Conservation (phyloP, 2,888 invertebrate genomes). For the Pristionchus arcanus region DNA sequence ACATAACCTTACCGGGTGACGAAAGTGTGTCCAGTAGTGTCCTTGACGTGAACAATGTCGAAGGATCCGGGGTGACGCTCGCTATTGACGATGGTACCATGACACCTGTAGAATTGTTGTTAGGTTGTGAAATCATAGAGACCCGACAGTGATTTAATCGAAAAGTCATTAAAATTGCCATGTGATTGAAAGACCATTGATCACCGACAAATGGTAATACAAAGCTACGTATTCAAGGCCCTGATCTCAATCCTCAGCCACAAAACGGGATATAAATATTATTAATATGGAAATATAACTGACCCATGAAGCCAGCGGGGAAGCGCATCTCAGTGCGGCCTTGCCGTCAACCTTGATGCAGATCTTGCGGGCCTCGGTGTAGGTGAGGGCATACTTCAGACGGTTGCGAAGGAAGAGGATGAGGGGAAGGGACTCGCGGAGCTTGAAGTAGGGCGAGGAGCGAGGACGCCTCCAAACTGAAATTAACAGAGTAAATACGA, state of each 20-base stretch:
- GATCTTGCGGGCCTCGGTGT: conserved; percentile 96
- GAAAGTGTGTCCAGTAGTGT: conserved; percentile 96
- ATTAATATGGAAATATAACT: conserved; percentile 81
- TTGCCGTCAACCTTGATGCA: conserved; percentile 89
- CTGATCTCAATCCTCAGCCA: conserved; percentile 11
- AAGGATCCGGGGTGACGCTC: conserved; percentile 99
- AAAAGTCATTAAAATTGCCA: too few species aligned
- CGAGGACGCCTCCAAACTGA: conserved; percentile 92
- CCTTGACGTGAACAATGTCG: conserved; percentile 98
- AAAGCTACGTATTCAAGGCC: conserved; percentile 40
- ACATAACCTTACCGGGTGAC: conserved; percentile 88
- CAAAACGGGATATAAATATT: not conserved
- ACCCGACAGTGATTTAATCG: too few species aligned
- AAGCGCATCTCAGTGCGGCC: conserved; percentile 96
- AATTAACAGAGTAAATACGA: not conserved
- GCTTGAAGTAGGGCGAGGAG: conserved; percentile 94
- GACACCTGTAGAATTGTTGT: too few species aligned
- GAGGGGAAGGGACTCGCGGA: conserved; percentile 95
- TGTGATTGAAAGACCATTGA: conserved; percentile 37
- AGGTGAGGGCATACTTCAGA: conserved; percentile 97
- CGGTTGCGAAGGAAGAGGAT: conserved; percentile 97
- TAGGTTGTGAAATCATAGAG: too few species aligned
- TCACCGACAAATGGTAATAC: conserved; percentile 20
- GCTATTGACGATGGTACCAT: conserved; percentile 95
- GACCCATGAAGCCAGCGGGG: conserved; percentile 99